Evolutionary conservation across 1,140 invertebrate species (phyloP).

Genomic region (Trialeurodes vaporariorum): DNA sequence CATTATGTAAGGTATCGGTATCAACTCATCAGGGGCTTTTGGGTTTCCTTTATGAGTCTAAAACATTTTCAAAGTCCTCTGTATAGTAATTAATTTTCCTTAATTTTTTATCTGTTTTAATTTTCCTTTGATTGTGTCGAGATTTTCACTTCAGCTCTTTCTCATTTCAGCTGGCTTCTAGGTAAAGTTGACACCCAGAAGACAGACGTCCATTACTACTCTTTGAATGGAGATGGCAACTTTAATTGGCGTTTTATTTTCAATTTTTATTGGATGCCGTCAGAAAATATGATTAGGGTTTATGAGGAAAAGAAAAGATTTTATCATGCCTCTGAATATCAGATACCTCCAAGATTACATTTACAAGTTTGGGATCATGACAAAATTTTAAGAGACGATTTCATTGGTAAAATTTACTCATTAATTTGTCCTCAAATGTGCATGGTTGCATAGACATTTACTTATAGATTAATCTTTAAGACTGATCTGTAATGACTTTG

Average conservation of each 20-base stretch:
- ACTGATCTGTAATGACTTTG: too few species aligned
- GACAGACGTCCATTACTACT: constrained; percentile 74
- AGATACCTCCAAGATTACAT: constrained; percentile 39
- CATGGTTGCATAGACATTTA: too few species aligned
- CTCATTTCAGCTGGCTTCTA: constrained; percentile 54
- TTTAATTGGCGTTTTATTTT: constrained; percentile 90
- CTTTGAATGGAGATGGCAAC: constrained; percentile 64
- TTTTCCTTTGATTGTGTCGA: too few species aligned
- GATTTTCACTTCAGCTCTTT: too few species aligned
- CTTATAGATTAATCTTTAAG: too few species aligned
- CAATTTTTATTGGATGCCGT: constrained; percentile 60
- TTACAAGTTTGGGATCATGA: constrained; percentile 55
- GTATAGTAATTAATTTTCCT: too few species aligned
- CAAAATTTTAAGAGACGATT: constrained; percentile 62
- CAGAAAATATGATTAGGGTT: constrained; percentile 57
- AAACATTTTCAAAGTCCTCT: too few species aligned
- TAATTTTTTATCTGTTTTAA: too few species aligned
- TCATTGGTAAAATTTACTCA: constrained; percentile 46
- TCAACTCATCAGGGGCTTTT: too few species aligned
- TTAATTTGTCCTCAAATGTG: too few species aligned
- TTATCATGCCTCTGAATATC: constrained; percentile 23
- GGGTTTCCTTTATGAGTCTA: too few species aligned
- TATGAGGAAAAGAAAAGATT: constrained; percentile 27
- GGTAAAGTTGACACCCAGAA: constrained; percentile 53
- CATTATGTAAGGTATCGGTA: too few species aligned